A percentile compares a stretch with the other conserved stretches of the same genome.
phyloP scores from a whole-genome alignment of 2,888 invertebrate species.

The Mystacides longicornis region DNA sequence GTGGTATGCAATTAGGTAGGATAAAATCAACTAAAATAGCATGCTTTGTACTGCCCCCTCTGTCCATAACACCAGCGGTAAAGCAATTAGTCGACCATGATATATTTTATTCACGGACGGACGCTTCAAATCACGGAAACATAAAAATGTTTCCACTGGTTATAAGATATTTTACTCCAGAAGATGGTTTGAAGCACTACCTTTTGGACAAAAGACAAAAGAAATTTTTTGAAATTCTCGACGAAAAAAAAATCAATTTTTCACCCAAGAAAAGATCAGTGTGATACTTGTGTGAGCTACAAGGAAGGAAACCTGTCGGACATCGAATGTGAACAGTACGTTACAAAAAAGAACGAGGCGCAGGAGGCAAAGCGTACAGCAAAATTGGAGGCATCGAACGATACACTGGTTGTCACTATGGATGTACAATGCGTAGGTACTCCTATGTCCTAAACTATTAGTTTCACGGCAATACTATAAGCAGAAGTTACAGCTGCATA shows the following conservation, averaged over 20 bases:
- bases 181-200: no score
- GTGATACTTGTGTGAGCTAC: neutral
- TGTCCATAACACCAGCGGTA: no score
- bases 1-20: no score
- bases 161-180: no score
- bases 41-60: no score
- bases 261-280: neutral
- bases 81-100: no score
- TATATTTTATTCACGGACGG: no score
- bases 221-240: neutral
- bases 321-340: neutral
- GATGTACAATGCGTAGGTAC: neutral
- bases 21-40: no score
- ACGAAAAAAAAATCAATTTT: neutral
- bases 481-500: neutral
- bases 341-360: neutral
- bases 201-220: no score
- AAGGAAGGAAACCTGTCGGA: neutral
- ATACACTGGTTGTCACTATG: neutral
- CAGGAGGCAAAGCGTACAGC: neutral
- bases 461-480: neutral
- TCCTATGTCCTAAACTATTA: neutral
- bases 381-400: neutral
- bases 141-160: no score
- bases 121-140: no score